Base-by-base conservation (phyloP, 2,113 vertebrate genomes). In the Hucho hucho region DNA sequence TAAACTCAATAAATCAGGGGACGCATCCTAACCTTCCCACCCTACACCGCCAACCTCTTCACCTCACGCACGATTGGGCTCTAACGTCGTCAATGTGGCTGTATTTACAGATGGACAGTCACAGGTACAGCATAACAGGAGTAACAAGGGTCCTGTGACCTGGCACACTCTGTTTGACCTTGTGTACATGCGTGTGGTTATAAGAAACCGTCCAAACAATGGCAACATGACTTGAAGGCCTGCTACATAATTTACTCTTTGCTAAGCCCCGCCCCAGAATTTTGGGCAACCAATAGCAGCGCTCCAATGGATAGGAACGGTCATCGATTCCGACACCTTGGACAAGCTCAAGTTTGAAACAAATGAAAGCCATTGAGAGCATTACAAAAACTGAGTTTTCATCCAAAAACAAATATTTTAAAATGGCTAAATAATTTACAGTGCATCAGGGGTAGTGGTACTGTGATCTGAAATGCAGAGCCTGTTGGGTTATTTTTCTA, bases 1-100 rank as follows among this genome's bases (percentile, higher is more conserved):
- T 91, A 91, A 91, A 83, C 74, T 73, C 80, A 87, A 92, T 91
- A 91, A 91, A 91, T 91, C 85, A 86, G 82, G n/a, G 70, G 18
- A 64, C 56, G 68, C 61, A 13, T 72, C 73, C 80, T 83, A 74
- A 88, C 87, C 89, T 84, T 61, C 81, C 86, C 82, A 85, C 86
- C 86, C 70, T 58, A 74, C 64, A 77, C 56, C 61, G 85, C 70
- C 74, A 86, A 83, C 89, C 87, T 89, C 80, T 37, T 87, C 79
- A 89, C 88, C 86, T 84, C 87, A 89, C 80, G 82, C 87, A 3
- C 77, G 87, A 89, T 87, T 85, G 87, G 85, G 84, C 88, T 2
- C 75, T 89, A 89, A 89, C 86, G 87, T 86, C 86, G 74, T 89
- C 87, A 91, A 77, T 69, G 81, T 89, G 88, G 86, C 77, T 81